Base-by-base conservation (phyloP, 92 coral and sea anemone genomes). In the Palythoa grandiflora region DNA sequence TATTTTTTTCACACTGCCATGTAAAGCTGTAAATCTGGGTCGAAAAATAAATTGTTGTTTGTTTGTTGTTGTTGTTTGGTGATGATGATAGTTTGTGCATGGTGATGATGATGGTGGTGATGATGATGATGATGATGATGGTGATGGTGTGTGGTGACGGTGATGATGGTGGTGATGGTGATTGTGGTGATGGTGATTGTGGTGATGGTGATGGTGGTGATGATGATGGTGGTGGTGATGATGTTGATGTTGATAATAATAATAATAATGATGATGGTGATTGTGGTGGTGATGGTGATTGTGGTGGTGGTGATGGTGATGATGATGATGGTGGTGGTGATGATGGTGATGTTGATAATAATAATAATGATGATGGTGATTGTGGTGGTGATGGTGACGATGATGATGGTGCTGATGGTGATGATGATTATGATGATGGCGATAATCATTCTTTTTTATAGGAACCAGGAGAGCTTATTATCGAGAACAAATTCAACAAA, bases 391-490 rank as follows among this genome's bases (percentile, higher is more conserved):
- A 16, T 16, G 9, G 3, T 61, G 28, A 16, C 17, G 21, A 12
- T 35, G 44, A 1, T 35, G 39, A 1, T 11, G 35, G 7, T 70
- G 15, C 2, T 17, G 5, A 10, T 17, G 6, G 13, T 59, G 5
- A 13, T 17, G 6, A 59, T 59, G 65, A 11, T 11, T 10, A 59
- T 59, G 10, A 7, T 14, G 16, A 19, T 50, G 19, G n/a, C 61
- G 20, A 20, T 19, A 6, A 19, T 10, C 52, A 13, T 48, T 65
- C 19, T 63, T 39, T 65, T 3, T 60, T 63, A 1, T 48, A 81
- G 86, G 86, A 44, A 51, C 86, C 86, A 21, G 86, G 48, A 65
- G 14, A 60, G 36, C 63, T 5, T 47, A 14, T 37, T 10, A 16
- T 10, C 9, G 76, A 66, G 63, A 81, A 71, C 11, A 53, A 20